A percentile compares a stretch with the other conserved stretches of the same genome.
phyloP scores from a whole-genome alignment of 2,113 vertebrate species.

The Tyto alba region DNA sequence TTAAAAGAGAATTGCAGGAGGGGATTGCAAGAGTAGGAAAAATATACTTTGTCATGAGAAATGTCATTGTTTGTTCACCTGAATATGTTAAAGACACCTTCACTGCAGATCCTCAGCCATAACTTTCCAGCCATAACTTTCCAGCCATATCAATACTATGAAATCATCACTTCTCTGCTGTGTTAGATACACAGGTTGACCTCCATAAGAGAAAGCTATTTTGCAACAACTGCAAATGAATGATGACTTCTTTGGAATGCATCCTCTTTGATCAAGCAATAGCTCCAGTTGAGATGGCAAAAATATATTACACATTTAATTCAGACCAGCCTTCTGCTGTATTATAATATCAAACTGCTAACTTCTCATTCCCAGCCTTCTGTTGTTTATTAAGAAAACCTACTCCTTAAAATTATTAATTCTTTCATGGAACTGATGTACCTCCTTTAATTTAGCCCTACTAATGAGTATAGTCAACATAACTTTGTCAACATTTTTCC shows the following conservation, averaged over 20 bases:
- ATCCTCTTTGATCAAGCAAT: background rate
- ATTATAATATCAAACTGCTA: background rate
- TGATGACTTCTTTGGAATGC: background rate
- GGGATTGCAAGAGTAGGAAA: background rate
- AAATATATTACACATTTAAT: background rate
- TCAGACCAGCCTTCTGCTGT: background rate
- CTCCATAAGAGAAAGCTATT: background rate
- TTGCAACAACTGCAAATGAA: background rate
- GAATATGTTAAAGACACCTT: background rate
- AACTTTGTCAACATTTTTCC: background rate
- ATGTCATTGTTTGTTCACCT: background rate
- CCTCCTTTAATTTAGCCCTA: slow-evolving; percentile 7
- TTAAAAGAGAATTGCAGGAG: background rate
- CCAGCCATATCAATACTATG: background rate
- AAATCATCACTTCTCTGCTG: background rate
- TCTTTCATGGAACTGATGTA: background rate
- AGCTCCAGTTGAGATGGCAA: background rate
- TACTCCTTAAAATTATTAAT: background rate
- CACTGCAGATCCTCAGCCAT: background rate
- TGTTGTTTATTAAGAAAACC: background rate
- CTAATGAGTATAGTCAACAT: background rate
- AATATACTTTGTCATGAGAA: background rate
- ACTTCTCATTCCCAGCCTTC: background rate
- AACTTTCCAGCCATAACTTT: no score
- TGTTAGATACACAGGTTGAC: background rate